Conservation (phyloP, 2,797 vertebrate species). For the Pogonophryne albipinna region DNA sequence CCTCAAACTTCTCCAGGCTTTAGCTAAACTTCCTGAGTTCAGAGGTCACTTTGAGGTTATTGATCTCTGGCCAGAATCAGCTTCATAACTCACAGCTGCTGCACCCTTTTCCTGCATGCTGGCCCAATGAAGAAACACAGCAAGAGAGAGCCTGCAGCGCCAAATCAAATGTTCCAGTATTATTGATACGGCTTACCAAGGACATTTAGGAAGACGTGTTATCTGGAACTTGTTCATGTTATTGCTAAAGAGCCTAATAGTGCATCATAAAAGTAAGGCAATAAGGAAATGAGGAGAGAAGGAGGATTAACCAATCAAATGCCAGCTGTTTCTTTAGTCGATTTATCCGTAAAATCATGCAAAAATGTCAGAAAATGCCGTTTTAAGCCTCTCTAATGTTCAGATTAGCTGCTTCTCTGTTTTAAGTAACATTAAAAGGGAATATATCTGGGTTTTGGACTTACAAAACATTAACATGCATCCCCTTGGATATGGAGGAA, state of each 20-base stretch:
- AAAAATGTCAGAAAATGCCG: too few relatives aligned
- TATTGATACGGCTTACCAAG: slow-evolving; percentile 31
- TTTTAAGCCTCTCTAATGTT: too few relatives aligned
- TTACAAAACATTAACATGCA: too few relatives aligned
- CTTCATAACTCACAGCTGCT: slow-evolving; percentile 56
- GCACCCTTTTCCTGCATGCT: slow-evolving; percentile 55
- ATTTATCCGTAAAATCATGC: too few relatives aligned
- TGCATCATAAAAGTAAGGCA: slow-evolving; percentile 2
- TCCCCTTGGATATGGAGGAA: too few relatives aligned
- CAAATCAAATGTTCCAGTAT: slow-evolving; percentile 67
- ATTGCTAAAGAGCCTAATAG: slow-evolving; percentile 9
- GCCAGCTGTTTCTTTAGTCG: too few relatives aligned
- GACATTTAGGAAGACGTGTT: slow-evolving; percentile 22
- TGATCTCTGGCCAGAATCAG: slow-evolving; percentile 61
- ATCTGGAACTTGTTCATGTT: slow-evolving; percentile 19
- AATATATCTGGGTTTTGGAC: too few relatives aligned
- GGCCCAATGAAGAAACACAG: slow-evolving; percentile 57
- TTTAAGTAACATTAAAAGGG: too few relatives aligned
- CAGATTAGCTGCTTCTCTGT: too few relatives aligned
- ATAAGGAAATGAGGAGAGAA: neutral
- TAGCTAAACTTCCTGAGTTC: slow-evolving; percentile 43
- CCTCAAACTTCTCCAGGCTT: slow-evolving; percentile 51
- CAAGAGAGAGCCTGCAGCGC: slow-evolving; percentile 36
- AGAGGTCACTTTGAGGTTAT: slow-evolving; percentile 61
- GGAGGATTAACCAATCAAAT: too few relatives aligned